Conservation (phyloP, 2,888 invertebrate genomes). For the Diarsia mendica region DNA sequence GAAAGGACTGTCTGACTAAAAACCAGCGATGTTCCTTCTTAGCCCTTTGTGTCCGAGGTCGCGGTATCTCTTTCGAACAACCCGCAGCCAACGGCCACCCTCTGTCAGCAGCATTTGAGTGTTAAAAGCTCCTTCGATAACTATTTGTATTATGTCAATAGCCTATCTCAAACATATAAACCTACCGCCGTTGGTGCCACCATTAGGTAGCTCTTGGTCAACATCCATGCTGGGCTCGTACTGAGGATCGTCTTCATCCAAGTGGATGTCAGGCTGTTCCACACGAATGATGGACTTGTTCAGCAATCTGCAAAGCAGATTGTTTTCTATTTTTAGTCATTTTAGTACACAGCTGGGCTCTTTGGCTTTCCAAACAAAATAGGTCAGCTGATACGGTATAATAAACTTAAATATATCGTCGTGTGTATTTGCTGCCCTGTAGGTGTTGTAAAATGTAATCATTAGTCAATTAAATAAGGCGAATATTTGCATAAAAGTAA, state of each 20-base stretch:
- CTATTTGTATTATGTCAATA: too few relatives aligned
- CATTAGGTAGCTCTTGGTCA: slow-evolving; percentile 87
- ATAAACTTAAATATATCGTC: neutral
- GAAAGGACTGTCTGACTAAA: too few relatives aligned
- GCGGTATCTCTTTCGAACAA: too few relatives aligned
- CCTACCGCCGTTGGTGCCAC: slow-evolving; percentile 66
- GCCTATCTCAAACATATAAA: neutral
- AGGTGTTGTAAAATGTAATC: neutral
- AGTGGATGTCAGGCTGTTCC: slow-evolving; percentile 98
- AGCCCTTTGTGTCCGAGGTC: too few relatives aligned
- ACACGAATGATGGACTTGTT: slow-evolving; percentile 99
- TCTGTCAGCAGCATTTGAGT: too few relatives aligned
- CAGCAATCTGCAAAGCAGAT: slow-evolving; percentile 90
- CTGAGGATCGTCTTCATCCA: slow-evolving; percentile 94
- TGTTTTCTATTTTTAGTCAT: neutral
- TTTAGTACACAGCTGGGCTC: neutral
- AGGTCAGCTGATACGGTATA: neutral
- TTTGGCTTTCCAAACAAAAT: neutral
- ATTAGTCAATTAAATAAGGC: neutral
- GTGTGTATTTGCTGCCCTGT: neutral
- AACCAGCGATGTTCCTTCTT: too few relatives aligned
- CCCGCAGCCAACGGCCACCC: too few relatives aligned
- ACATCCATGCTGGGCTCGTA: slow-evolving; percentile 90
- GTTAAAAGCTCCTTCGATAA: too few relatives aligned
- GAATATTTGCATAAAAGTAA: neutral